These are phyloP conservation scores for Sitta europaea DNA, from an alignment of 2,113 vertebrate genomes.

Conservation along the genomic window DNA sequence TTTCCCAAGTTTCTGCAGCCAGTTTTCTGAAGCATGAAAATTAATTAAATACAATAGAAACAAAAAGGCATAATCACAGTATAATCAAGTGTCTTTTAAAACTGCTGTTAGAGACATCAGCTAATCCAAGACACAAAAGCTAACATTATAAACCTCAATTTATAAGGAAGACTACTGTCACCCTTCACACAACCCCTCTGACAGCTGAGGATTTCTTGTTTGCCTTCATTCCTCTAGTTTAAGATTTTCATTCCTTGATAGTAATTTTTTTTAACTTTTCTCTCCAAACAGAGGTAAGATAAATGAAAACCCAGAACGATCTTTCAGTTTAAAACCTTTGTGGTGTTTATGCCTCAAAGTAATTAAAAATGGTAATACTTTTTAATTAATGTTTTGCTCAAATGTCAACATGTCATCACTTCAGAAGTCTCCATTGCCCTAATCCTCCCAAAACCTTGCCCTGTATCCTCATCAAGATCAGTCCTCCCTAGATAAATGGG, in stretches of 20 bases:
- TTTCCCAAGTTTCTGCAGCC: not conserved
- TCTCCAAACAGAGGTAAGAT: not conserved
- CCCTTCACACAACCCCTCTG: not conserved
- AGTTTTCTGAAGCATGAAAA: slow-evolving; percentile 9
- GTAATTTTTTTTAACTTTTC: not conserved
- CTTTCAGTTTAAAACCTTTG: not conserved
- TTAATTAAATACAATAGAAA: slow-evolving; percentile 1
- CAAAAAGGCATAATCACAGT: not conserved
- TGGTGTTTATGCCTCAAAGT: not conserved
- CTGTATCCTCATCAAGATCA: not conserved
- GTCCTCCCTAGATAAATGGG: not conserved
- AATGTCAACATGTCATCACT: not conserved
- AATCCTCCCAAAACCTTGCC: not conserved
- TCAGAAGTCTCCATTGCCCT: not conserved
- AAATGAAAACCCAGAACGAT: not conserved
- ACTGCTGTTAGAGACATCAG: not conserved
- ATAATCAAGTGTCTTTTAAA: slow-evolving; percentile 13
- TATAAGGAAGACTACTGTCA: not conserved
- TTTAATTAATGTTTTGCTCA: not conserved
- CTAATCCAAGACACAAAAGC: not conserved
- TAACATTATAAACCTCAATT: not conserved
- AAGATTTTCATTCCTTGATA: not conserved
- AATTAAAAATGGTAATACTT: not conserved
- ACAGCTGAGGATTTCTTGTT: not conserved
- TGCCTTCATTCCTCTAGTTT: not conserved